Evolutionary conservation across 2,797 vertebrate species (phyloP), one percentile per base, ranked within the genome.

Genomic region (Sebastes diaconus): DNA sequence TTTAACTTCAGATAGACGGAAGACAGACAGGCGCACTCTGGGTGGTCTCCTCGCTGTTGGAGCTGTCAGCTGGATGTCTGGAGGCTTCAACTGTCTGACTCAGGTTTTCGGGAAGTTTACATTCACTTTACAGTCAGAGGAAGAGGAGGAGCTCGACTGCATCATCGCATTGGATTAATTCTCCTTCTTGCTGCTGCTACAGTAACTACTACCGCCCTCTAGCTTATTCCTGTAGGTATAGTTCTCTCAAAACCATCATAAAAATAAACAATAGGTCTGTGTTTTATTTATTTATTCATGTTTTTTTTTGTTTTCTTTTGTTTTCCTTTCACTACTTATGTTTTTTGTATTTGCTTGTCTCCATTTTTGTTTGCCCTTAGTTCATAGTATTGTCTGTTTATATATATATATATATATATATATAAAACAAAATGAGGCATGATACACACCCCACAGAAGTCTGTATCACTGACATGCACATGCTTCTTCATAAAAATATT

Each of bases 71-170:
- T 6, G 24, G 20, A 9, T 22, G 20, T 9, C 16, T 25, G 50
- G 2, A 8, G 30, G 3, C 14, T 58, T 50, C 6, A 24, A 42
- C 20, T 42, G 81, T n/a, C 1, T 61, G 55, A 11, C 13, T 22
- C 4, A 1, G 25, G 9, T 30, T 80, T 46, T 16, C 52, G 13
- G 70, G 73, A 86, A 90, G 80, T 88, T 88, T 59, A 11, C 61
- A 3, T 4, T 24, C 63, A 77, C 25, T 76, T 55, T 52, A 30
- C 34, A 70, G 64, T 22, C 6, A 42, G 24, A 78, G 87, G 85
- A 86, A 84, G 85, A 88, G 86, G 85, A 9, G 81, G 84, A 76
- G 87, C 83, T 78, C 7, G 0, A 7, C 69, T 50, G 68, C 54
- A 20, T 3, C 10, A 39, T 50, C 14, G 36, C 18, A 16, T 50